A percentile compares a stretch with the other conserved stretches of the same genome.
Conservation (phyloP, 2,888 invertebrate species). For the Molorchus minor region DNA sequence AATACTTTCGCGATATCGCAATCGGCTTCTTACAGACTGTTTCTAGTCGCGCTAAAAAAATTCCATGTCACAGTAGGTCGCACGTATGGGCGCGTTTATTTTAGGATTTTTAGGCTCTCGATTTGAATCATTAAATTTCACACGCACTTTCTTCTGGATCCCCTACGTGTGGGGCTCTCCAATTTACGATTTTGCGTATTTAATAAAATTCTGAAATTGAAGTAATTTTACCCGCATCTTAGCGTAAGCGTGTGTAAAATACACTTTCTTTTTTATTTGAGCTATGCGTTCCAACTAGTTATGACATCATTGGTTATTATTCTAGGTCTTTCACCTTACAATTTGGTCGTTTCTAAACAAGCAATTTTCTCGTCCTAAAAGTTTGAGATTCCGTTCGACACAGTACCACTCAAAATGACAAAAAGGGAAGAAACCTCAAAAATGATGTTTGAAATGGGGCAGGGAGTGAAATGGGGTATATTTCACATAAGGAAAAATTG, state of each 20-base stretch:
- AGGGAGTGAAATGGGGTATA: too few relatives aligned
- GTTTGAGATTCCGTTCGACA: too few relatives aligned
- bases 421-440: too few relatives aligned
- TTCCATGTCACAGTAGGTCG: background rate
- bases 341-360: background rate
- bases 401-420: too few relatives aligned
- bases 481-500: too few relatives aligned
- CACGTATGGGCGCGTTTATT: background rate
- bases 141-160: conserved; percentile 2
- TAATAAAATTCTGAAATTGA: background rate
- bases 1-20: conserved; percentile 42
- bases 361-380: too few relatives aligned
- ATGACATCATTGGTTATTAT: conserved; percentile 1
- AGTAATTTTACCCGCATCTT: too few relatives aligned
- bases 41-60: conserved; percentile 12
- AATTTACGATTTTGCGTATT: background rate
- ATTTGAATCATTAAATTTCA: background rate
- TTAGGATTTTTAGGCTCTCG: background rate
- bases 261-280: conserved; percentile 15
- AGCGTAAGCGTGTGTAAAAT: conserved; percentile 7
- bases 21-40: conserved; percentile 31
- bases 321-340: conserved; percentile 4
- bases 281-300: background rate
- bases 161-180: background rate
- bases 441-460: too few relatives aligned